Evolutionary conservation across 2,888 invertebrate species (phyloP).

Genomic region (Cylindroiulus punctatus): DNA sequence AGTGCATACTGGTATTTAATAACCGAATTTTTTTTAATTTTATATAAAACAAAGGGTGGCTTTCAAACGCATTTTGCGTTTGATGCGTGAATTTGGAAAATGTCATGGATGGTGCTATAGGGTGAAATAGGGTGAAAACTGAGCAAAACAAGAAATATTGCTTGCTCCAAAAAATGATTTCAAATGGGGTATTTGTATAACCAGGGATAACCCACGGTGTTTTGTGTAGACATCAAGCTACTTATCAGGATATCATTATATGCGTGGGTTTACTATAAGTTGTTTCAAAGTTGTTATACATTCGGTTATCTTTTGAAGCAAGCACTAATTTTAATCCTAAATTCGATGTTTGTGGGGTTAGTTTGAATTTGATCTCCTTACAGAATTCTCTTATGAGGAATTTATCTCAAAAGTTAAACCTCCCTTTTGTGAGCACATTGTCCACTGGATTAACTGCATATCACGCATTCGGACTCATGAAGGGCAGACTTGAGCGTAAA

Average conservation of each 20-base stretch:
- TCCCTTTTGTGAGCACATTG: neutral
- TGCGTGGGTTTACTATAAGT: neutral
- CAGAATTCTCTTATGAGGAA: neutral
- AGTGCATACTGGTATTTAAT: neutral
- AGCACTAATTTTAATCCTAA: neutral
- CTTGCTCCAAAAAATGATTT: neutral
- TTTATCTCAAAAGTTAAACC: neutral
- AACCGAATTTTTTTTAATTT: constrained; percentile 9
- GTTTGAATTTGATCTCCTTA: neutral
- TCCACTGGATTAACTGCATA: neutral
- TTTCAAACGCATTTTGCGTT: neutral
- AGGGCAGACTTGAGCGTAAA: neutral
- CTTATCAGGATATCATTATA: too few species aligned
- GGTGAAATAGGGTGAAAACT: too few species aligned
- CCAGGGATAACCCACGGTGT: too few species aligned
- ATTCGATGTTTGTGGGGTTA: neutral
- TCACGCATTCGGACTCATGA: neutral
- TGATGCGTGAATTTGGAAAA: neutral
- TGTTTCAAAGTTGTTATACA: neutral
- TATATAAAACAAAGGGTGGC: neutral
- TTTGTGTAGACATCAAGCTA: too few species aligned
- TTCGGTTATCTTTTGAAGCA: neutral
- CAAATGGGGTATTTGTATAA: too few species aligned
- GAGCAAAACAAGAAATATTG: too few species aligned
- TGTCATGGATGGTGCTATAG: neutral